Evolutionary conservation across 2,888 invertebrate genomes (phyloP).

Genomic region (Gandaritis pyraliata): DNA sequence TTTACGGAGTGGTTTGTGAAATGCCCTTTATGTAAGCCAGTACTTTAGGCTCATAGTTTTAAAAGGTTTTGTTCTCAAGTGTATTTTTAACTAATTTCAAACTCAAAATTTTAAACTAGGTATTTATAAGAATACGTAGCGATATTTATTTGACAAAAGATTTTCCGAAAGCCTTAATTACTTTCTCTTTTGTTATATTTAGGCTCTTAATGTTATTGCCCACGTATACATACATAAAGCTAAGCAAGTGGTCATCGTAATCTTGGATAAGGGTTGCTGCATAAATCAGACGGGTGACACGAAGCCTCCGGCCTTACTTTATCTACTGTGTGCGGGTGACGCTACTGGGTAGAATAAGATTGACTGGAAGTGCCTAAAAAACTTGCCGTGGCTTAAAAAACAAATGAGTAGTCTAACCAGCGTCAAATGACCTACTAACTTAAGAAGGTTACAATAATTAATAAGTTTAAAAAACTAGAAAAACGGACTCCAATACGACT

Average conservation of each 20-base stretch:
- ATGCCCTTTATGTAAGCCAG: no score
- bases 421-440: no score
- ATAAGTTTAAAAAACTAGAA: no score
- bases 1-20: no score
- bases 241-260: slow-evolving; percentile 84
- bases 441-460: no score
- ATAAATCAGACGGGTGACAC: slow-evolving; percentile 80
- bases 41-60: no score
- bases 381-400: neutral
- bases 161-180: neutral
- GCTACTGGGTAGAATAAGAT: slow-evolving; percentile 49
- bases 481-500: no score
- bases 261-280: slow-evolving; percentile 82
- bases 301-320: slow-evolving; percentile 79
- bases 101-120: no score
- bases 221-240: slow-evolving; percentile 60
- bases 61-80: no score
- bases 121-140: no score
- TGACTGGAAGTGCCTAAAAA: slow-evolving; percentile 49
- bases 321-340: slow-evolving; percentile 83
- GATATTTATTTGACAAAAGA: neutral
- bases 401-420: no score
- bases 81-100: no score
- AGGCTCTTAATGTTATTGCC: slow-evolving; percentile 41
- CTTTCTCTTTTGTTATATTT: slow-evolving; percentile 24